Evolutionary conservation across 2,888 invertebrate species (phyloP).

Genomic region (Agrochola circellaris): DNA sequence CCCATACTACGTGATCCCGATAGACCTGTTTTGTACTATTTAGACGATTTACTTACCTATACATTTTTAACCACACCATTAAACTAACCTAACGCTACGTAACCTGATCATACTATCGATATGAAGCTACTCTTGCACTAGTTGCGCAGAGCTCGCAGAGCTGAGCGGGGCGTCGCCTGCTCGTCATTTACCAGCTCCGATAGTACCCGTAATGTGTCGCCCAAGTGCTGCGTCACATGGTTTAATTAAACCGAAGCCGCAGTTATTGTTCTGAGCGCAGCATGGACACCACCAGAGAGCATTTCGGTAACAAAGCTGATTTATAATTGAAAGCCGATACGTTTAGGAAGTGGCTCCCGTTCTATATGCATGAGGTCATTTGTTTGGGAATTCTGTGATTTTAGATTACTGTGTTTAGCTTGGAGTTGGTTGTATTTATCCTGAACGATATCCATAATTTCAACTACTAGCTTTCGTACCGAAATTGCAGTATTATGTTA

Average conservation of each 20-base stretch:
- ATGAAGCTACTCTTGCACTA: slow-evolving; percentile 26
- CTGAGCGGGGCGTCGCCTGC: slow-evolving; percentile 48
- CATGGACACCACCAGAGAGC: slow-evolving; percentile 57
- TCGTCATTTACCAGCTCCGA: slow-evolving; percentile 65
- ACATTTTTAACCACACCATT: neutral
- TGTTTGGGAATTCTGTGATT: slow-evolving; percentile 53
- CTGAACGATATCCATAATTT: slow-evolving; percentile 18
- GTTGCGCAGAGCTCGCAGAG: slow-evolving; percentile 14
- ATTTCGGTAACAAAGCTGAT: slow-evolving; percentile 61
- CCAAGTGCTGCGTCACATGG: slow-evolving; percentile 63
- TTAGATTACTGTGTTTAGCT: slow-evolving; percentile 48
- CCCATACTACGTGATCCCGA: neutral
- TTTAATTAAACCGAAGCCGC: slow-evolving; percentile 66
- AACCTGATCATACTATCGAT: slow-evolving; percentile 10
- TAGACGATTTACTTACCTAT: neutral
- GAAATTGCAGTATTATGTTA: neutral
- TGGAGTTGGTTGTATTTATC: slow-evolving; percentile 28
- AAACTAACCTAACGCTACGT: neutral
- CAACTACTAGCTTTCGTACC: neutral
- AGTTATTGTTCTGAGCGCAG: no score
- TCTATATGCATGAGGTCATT: slow-evolving; percentile 62
- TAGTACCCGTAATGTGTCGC: slow-evolving; percentile 61
- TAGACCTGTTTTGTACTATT: neutral
- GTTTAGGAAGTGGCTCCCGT: slow-evolving; percentile 57
- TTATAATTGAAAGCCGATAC: slow-evolving; percentile 68